These are phyloP conservation scores for Eupsilia transversa DNA, from an alignment of 2,888 invertebrate genomes.

Conservation along the genomic window DNA sequence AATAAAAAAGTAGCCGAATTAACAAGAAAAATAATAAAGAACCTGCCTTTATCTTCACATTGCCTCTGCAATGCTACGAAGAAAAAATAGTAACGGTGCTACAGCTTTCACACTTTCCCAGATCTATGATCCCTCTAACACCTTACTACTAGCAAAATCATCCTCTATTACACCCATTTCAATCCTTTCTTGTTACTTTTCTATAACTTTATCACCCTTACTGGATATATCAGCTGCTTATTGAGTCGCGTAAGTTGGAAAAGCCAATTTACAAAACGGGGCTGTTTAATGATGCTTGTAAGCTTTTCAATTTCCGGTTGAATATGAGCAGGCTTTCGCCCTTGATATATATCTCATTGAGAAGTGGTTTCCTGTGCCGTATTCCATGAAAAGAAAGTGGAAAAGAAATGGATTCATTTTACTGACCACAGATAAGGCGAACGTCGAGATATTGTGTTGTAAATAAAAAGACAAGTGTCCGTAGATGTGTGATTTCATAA, in stretches of 20 bases:
- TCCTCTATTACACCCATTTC: constrained; percentile 15
- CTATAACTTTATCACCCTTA: constrained; percentile 33
- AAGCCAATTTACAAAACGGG: constrained; percentile 55
- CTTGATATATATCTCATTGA: constrained; percentile 24
- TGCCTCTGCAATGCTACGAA: not conserved
- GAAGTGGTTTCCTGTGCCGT: not conserved
- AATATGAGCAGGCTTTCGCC: constrained; percentile 38
- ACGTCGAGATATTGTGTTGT: not conserved
- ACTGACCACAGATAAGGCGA: not conserved
- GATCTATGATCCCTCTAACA: not conserved
- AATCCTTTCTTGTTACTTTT: constrained; percentile 31
- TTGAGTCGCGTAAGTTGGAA: constrained; percentile 52
- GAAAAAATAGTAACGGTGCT: not conserved
- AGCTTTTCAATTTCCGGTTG: constrained; percentile 54
- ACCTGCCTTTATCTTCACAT: not conserved
- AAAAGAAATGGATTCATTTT: not conserved
- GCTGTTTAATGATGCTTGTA: constrained; percentile 48
- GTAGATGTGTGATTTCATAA: not conserved
- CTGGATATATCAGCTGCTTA: constrained; percentile 51
- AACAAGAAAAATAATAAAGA: not conserved
- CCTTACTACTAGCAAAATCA: not conserved
- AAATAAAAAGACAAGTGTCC: not conserved
- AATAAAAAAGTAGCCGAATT: not conserved
- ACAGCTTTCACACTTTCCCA: no score
- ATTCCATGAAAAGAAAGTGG: not conserved